Evolutionary conservation across 2,888 invertebrate species (phyloP).

Genomic region (Diabrotica balteata): DNA sequence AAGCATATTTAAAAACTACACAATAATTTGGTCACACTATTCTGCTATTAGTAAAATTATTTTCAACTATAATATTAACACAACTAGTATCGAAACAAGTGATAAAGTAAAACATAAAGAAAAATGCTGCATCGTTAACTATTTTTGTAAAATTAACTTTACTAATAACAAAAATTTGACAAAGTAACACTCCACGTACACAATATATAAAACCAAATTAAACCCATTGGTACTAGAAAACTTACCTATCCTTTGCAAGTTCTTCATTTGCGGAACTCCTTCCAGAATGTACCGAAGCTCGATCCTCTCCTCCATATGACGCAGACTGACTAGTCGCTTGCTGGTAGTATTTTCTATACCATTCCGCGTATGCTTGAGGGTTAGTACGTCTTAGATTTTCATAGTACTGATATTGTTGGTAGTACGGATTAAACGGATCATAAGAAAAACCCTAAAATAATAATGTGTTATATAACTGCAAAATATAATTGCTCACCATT

Average conservation of each 20-base stretch:
- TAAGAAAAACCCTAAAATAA: conserved; percentile 57
- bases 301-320: conserved; percentile 65
- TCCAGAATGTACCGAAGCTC: conserved; percentile 83
- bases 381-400: conserved; percentile 79
- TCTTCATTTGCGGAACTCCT: conserved; percentile 80
- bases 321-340: conserved; percentile 49
- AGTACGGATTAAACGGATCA: conserved; percentile 68
- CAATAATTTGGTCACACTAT: no score
- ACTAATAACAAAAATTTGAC: conserved; percentile 10
- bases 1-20: no score
- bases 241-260: conserved; percentile 65
- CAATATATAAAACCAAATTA: conserved; percentile 5
- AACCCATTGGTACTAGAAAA: conserved; percentile 36
- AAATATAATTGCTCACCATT: no score
- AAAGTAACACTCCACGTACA: conserved; percentile 17
- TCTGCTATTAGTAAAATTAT: no score
- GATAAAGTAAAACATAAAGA: no score
- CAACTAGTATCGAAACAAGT: no score
- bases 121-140: no score
- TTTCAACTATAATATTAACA: no score
- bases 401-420: conserved; percentile 74
- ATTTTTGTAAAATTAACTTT: neutral
- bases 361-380: conserved; percentile 80
- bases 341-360: conserved; percentile 75
- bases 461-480: neutral